Evolutionary conservation across 2,797 vertebrate genomes (phyloP).

Genomic region (Ctenochaetus hawaiiensis): DNA sequence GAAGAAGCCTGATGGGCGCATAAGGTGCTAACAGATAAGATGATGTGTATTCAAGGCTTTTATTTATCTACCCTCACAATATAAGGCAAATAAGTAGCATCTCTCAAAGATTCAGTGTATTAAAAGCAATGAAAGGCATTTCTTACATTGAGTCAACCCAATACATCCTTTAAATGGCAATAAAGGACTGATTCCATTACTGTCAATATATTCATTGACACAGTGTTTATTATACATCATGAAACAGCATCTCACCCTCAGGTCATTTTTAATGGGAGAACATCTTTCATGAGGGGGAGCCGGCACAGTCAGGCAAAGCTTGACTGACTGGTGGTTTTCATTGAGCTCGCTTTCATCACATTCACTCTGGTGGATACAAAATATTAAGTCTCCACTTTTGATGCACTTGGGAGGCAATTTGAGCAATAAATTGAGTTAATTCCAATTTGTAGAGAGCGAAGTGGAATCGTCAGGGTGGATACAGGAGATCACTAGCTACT

Average conservation of each 20-base stretch:
- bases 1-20: slow-evolving; percentile 9
- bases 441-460: slow-evolving; percentile 46
- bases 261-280: slow-evolving; percentile 41
- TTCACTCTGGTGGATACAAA: slow-evolving; percentile 15
- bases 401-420: slow-evolving; percentile 16
- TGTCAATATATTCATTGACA: slow-evolving; percentile 19
- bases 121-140: slow-evolving; percentile 8
- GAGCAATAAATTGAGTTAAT: slow-evolving; percentile 52
- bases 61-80: slow-evolving; percentile 4
- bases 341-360: slow-evolving; percentile 39
- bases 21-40: slow-evolving; percentile 12
- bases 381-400: slow-evolving; percentile 23
- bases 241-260: slow-evolving; percentile 24
- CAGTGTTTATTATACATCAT: slow-evolving; percentile 8
- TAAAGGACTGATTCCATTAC: slow-evolving; percentile 24
- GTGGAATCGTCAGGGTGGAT: slow-evolving; percentile 44
- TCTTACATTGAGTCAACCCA: slow-evolving; percentile 5
- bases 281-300: slow-evolving; percentile 31
- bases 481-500: slow-evolving; percentile 43
- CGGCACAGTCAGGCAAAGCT: slow-evolving; percentile 1
- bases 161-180: not conserved
- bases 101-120: not conserved
- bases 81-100: not conserved
- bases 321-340: slow-evolving; percentile 19
- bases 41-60: not conserved